These are phyloP conservation scores for Phasia obesa DNA, from an alignment of 2,888 invertebrate genomes.

Conservation along the genomic window DNA sequence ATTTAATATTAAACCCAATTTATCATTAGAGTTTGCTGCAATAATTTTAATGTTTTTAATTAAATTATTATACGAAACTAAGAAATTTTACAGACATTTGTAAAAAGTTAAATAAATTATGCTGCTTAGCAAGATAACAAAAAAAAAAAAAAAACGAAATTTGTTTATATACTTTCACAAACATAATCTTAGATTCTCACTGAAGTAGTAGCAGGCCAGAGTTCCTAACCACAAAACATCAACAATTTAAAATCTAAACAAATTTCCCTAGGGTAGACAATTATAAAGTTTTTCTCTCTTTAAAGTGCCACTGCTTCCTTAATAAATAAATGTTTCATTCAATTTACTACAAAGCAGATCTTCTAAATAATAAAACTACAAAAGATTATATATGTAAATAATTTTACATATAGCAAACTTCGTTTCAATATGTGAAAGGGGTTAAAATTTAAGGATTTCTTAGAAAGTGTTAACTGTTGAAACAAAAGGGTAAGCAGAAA, in stretches of 20 bases:
- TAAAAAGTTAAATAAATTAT: conserved; percentile 53
- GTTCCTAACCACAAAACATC: conserved; percentile 66
- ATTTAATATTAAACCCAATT: background rate
- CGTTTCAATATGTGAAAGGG: conserved; percentile 19
- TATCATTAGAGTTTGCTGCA: conserved; percentile 24
- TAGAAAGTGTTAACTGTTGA: conserved; percentile 59
- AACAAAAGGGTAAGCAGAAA: conserved; percentile 59
- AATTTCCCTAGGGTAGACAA: conserved; percentile 68
- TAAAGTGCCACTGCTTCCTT: conserved; percentile 4
- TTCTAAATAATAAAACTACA: conserved; percentile 49
- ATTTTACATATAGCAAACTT: background rate
- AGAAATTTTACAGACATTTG: conserved; percentile 36
- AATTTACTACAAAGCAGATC: conserved; percentile 40
- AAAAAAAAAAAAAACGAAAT: background rate
- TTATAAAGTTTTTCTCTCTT: conserved; percentile 55
- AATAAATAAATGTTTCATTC: conserved; percentile 48
- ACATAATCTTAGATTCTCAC: conserved; percentile 12
- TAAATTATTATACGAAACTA: conserved; percentile 47
- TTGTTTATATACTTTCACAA: background rate
- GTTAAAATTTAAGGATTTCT: conserved; percentile 33
- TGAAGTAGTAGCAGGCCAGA: conserved; percentile 8
- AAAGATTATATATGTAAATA: background rate
- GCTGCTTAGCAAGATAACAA: background rate
- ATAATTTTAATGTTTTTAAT: conserved; percentile 50
- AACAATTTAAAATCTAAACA: conserved; percentile 69